These are phyloP conservation scores for Spodoptera frugiperda DNA, from an alignment of 1,140 invertebrate species.

Conservation along the genomic window DNA sequence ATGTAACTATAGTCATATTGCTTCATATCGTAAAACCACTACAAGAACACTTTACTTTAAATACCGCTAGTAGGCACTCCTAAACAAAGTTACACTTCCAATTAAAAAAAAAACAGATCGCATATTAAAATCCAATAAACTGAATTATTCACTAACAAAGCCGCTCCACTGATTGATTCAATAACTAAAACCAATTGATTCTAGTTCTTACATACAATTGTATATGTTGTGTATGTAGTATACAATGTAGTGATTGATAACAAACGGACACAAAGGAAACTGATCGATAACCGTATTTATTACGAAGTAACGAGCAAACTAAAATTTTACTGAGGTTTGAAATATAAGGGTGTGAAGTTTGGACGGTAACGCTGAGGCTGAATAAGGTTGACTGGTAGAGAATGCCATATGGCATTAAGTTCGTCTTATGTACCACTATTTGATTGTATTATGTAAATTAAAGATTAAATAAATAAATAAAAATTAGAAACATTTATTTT, in stretches of 20 bases:
- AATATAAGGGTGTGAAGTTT: slow-evolving; percentile 48
- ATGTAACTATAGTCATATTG: too few relatives aligned
- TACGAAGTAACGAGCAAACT: slow-evolving; percentile 53
- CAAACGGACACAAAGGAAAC: slow-evolving; percentile 1
- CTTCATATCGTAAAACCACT: too few relatives aligned
- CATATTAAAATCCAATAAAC: slow-evolving; percentile 33
- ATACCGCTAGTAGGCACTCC: too few relatives aligned
- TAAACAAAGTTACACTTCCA: background rate
- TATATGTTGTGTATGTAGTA: too few relatives aligned
- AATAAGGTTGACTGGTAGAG: too few relatives aligned
- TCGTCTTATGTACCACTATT: too few relatives aligned
- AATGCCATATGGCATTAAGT: too few relatives aligned
- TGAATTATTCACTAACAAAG: slow-evolving; percentile 13
- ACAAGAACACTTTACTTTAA: too few relatives aligned
- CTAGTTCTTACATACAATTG: slow-evolving; percentile 4
- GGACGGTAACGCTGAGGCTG: background rate
- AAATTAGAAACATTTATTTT: too few relatives aligned
- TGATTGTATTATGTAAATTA: too few relatives aligned
- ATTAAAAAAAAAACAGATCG: background rate
- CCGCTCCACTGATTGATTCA: slow-evolving; percentile 6
- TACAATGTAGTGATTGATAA: slow-evolving; percentile 27
- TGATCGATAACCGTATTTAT: slow-evolving; percentile 37
- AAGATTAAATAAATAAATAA: too few relatives aligned
- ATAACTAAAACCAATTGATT: slow-evolving; percentile 38
- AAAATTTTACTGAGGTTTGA: slow-evolving; percentile 46